These are phyloP conservation scores for Phrixothrix hirtus DNA, from an alignment of 2,888 invertebrate species.

Conservation along the genomic window DNA sequence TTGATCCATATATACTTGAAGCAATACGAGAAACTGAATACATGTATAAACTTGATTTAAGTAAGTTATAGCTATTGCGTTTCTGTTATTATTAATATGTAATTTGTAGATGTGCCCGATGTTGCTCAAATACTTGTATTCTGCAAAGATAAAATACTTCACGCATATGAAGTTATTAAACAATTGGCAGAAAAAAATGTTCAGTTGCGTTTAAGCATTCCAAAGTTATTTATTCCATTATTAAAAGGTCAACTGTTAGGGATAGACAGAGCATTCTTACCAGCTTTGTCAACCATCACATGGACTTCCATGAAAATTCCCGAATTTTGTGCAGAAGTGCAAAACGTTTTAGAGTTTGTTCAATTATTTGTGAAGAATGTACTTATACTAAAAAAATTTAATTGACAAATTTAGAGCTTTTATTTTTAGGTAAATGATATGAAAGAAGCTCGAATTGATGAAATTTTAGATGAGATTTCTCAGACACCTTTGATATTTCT, in stretches of 20 bases:
- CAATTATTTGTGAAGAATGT: constrained; percentile 70
- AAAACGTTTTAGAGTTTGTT: constrained; percentile 63
- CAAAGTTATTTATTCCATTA: constrained; percentile 70
- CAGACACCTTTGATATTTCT: constrained; percentile 66
- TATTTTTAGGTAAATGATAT: constrained; percentile 73
- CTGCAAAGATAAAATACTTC: constrained; percentile 70
- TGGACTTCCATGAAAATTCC: constrained; percentile 81
- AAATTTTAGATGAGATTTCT: constrained; percentile 66
- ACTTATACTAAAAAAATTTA: no score
- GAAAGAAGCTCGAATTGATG: constrained; percentile 75
- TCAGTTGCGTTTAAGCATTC: constrained; percentile 63
- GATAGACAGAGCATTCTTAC: constrained; percentile 72
- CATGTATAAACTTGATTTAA: constrained; percentile 74
- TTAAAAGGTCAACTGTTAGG: constrained; percentile 69
- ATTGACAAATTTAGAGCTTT: no score
- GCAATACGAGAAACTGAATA: constrained; percentile 80
- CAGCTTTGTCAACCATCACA: constrained; percentile 75
- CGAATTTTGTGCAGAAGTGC: constrained; percentile 64
- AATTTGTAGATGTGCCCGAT: constrained; percentile 68
- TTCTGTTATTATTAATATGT: background rate
- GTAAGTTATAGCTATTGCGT: constrained; percentile 52
- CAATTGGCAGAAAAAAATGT: constrained; percentile 67
- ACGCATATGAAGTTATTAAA: constrained; percentile 65
- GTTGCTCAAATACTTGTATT: constrained; percentile 74
- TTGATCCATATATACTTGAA: constrained; percentile 72